Percentiles rank a stretch among this genome's conserved stretches.
Conservation (phyloP, 2,113 vertebrate genomes). For the Apeltes quadracus region DNA sequence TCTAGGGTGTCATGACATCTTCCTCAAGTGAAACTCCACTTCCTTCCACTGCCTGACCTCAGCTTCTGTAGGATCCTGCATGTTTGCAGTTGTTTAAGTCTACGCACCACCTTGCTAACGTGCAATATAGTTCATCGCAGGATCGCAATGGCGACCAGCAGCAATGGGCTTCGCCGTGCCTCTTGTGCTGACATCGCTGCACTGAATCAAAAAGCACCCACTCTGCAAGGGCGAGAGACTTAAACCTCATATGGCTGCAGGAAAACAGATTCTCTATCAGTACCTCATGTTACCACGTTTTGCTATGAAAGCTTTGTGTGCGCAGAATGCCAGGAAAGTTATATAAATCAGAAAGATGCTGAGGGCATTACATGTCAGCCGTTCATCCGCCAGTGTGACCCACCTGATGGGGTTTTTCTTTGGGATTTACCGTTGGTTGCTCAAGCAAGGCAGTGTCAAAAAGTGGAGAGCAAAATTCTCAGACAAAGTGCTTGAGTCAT, state of each 20-base stretch:
- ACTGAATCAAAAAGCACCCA: slow-evolving; percentile 29
- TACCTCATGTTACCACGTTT: slow-evolving; percentile 35
- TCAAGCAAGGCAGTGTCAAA: slow-evolving; percentile 46
- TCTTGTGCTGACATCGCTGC: slow-evolving; percentile 18
- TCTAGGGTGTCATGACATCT: neutral
- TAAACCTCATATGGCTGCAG: slow-evolving; percentile 36
- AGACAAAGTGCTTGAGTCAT: slow-evolving; percentile 37
- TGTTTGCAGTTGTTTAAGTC: neutral
- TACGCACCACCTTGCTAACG: slow-evolving; percentile 7
- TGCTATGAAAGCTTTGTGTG: slow-evolving; percentile 27
- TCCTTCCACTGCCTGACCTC: neutral
- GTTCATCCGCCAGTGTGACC: slow-evolving; percentile 42
- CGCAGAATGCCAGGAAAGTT: slow-evolving; percentile 2
- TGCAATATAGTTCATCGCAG: slow-evolving; percentile 3
- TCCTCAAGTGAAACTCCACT: neutral
- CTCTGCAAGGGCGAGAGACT: slow-evolving; percentile 13
- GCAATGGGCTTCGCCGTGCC: slow-evolving; percentile 16
- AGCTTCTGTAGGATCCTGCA: slow-evolving; percentile 1
- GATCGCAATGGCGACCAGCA: slow-evolving; percentile 13
- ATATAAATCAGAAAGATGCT: slow-evolving; percentile 35
- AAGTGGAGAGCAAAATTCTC: slow-evolving; percentile 35
- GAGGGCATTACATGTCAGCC: slow-evolving; percentile 25
- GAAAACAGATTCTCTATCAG: slow-evolving; percentile 37
- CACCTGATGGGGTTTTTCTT: slow-evolving; percentile 29
- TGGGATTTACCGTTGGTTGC: slow-evolving; percentile 24